These are phyloP conservation scores for Limulus polyphemus DNA, from an alignment of 2,888 invertebrate genomes.

Conservation along the genomic window DNA sequence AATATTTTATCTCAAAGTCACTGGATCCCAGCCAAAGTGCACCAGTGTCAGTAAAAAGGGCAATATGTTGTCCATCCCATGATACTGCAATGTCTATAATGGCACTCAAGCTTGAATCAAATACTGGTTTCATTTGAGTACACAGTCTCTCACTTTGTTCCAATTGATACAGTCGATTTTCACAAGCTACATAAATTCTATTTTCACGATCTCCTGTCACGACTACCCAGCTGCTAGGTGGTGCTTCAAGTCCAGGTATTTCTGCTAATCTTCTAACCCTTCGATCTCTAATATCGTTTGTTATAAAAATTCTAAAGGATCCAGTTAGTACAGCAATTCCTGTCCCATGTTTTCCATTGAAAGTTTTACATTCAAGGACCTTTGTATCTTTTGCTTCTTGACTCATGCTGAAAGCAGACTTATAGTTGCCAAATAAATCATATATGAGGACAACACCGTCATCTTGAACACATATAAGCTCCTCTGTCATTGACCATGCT, in stretches of 20 bases:
- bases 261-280: conserved; percentile 71
- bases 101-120: conserved; percentile 33
- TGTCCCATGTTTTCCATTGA: conserved; percentile 61
- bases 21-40: conserved; percentile 75
- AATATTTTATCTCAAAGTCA: conserved; percentile 49
- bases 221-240: conserved; percentile 51
- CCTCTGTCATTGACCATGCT: conserved; percentile 86
- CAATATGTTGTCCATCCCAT: conserved; percentile 68
- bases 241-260: conserved; percentile 39
- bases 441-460: conserved; percentile 83
- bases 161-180: too few relatives aligned
- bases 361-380: conserved; percentile 66
- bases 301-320: conserved; percentile 69
- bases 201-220: conserved; percentile 47
- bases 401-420: conserved; percentile 75
- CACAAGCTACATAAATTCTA: conserved; percentile 46
- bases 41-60: conserved; percentile 73
- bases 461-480: conserved; percentile 78
- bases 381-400: conserved; percentile 76
- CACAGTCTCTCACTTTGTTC: too few relatives aligned
- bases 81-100: conserved; percentile 72
- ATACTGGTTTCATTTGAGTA: conserved; percentile 29
- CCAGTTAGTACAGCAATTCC: conserved; percentile 82
- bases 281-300: conserved; percentile 62
- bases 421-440: conserved; percentile 82